phyloP scores from a whole-genome alignment of 2,113 vertebrate species.

The Pyrgilauda ruficollis region DNA sequence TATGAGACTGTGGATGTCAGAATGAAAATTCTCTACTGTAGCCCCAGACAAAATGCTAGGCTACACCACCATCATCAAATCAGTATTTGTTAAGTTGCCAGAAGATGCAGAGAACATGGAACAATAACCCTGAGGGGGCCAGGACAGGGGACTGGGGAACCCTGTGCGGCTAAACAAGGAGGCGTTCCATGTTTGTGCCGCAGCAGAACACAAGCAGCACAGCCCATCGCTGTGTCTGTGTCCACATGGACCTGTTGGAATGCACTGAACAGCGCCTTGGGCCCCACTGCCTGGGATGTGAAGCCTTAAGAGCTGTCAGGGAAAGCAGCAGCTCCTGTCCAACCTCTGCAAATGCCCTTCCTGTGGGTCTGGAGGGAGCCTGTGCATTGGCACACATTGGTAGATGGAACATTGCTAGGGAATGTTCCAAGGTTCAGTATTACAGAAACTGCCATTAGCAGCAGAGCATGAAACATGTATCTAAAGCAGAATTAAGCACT shows the following conservation, averaged over 20 bases:
- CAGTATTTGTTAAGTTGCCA: not conserved
- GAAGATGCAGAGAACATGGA: not conserved
- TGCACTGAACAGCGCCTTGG: accelerated
- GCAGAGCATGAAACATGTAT: not conserved
- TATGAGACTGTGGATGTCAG: not conserved
- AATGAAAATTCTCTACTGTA: not conserved
- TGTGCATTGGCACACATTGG: accelerated
- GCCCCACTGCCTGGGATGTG: not conserved
- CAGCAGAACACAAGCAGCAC: not conserved
- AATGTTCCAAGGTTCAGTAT: not conserved
- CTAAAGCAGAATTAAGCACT: not conserved
- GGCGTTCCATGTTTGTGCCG: not conserved
- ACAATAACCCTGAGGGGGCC: not conserved
- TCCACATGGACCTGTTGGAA: not conserved
- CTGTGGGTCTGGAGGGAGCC: not conserved
- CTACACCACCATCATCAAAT: not conserved
- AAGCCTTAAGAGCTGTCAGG: not conserved
- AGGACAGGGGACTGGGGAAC: not conserved
- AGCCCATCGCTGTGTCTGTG: accelerated
- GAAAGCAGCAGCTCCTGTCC: not conserved
- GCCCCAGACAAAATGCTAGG: not conserved
- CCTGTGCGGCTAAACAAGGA: not conserved
- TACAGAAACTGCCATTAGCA: not conserved
- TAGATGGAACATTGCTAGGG: not conserved
- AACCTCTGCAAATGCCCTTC: not conserved